Percentiles rank a stretch among this genome's conserved stretches.
These are phyloP conservation scores for Conops quadrifasciatus DNA, from an alignment of 2,888 invertebrate species.

Conservation along the genomic window DNA sequence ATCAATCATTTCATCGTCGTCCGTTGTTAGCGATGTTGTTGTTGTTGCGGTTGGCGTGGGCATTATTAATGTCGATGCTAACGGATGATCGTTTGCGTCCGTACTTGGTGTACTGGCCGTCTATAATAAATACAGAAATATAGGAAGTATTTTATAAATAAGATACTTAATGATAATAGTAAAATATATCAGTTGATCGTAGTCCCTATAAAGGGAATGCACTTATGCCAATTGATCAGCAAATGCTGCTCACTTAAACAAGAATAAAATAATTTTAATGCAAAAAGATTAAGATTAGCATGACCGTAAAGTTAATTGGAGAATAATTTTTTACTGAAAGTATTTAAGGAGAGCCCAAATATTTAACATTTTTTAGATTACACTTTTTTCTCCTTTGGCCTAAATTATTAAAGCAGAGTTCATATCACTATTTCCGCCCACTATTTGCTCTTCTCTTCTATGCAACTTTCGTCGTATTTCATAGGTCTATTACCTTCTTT, in stretches of 20 bases:
- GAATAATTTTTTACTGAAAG: no score
- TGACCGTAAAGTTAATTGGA: no score
- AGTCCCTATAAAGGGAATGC: no score
- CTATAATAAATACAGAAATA: slow-evolving; percentile 14
- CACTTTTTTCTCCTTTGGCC: background rate
- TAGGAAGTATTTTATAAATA: background rate
- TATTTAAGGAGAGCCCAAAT: no score
- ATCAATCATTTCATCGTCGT: slow-evolving; percentile 74
- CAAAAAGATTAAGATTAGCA: no score
- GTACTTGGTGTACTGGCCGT: slow-evolving; percentile 49
- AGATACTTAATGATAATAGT: no score
- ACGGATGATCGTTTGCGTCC: slow-evolving; percentile 54
- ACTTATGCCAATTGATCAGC: no score
- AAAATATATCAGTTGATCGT: no score
- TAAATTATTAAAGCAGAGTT: background rate
- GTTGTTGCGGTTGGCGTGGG: slow-evolving; percentile 50
- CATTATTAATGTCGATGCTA: slow-evolving; percentile 48
- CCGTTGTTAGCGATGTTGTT: slow-evolving; percentile 59
- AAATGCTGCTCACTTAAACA: no score
- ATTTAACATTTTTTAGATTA: no score
- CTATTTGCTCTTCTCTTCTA: no score
- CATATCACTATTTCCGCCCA: background rate
- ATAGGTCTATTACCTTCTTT: slow-evolving; percentile 68
- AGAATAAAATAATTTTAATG: no score
- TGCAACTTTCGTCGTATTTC: background rate